phyloP scores from a whole-genome alignment of 2,888 invertebrate genomes.

The Troides aeacus region DNA sequence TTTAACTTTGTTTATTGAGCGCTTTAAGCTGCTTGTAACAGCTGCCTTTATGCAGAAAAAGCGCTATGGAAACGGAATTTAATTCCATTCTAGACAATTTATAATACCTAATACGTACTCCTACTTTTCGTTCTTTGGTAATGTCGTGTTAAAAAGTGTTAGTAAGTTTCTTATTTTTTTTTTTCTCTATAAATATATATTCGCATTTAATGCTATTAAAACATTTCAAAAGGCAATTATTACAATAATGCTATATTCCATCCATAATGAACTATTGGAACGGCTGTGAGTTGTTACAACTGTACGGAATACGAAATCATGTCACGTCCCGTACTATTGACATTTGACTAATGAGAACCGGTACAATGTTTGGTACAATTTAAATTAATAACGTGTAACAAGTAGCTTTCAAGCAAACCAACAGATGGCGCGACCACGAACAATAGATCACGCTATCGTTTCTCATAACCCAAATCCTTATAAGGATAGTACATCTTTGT shows the following conservation, averaged over 20 bases:
- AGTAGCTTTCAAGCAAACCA: too few species aligned
- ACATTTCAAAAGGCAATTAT: not conserved
- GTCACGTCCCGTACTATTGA: slow-evolving; percentile 23
- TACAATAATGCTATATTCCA: slow-evolving; percentile 6
- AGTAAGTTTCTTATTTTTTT: too few species aligned
- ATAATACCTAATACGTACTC: not conserved
- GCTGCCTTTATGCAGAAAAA: not conserved
- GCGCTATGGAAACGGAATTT: not conserved
- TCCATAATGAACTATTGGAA: slow-evolving; percentile 18
- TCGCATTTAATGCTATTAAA: too few species aligned
- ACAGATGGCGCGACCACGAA: too few species aligned
- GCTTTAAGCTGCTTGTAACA: slow-evolving; percentile 1
- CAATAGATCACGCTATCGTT: too few species aligned
- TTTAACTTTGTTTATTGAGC: slow-evolving; percentile 17
- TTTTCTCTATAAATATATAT: too few species aligned
- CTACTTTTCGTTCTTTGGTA: too few species aligned
- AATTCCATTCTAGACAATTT: not conserved
- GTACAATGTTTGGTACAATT: slow-evolving; percentile 12
- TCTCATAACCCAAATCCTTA: too few species aligned
- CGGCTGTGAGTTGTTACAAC: slow-evolving; percentile 6
- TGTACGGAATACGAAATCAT: slow-evolving; percentile 6
- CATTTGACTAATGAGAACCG: slow-evolving; percentile 17
- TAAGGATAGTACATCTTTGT: too few species aligned
- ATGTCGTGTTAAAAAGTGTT: too few species aligned
- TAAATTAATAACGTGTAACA: not conserved